Conservation (phyloP, 2,113 vertebrate species). For the Cervus canadensis region DNA sequence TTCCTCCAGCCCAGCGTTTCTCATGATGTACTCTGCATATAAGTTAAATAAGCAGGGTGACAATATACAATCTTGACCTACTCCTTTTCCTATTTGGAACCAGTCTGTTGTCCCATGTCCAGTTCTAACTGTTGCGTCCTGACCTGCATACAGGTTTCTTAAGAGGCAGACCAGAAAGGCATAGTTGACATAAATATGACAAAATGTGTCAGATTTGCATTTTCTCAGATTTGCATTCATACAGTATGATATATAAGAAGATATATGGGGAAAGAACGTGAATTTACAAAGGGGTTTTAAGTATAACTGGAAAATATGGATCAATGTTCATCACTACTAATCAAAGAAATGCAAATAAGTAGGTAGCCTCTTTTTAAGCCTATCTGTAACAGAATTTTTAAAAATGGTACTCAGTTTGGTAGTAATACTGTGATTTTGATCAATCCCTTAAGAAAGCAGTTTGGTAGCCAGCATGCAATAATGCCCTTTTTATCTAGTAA, state of each 20-base stretch:
- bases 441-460: conserved; percentile 1
- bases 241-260: neutral
- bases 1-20: too few species aligned
- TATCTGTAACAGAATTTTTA: neutral
- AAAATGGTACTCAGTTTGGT: neutral
- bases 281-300: conserved; percentile 10
- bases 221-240: neutral
- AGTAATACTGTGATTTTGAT: neutral
- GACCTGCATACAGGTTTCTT: too few species aligned
- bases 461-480: neutral
- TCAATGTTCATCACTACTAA: conserved; percentile 21
- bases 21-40: too few species aligned
- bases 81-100: too few species aligned
- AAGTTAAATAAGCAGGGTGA: too few species aligned
- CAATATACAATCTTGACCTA: too few species aligned
- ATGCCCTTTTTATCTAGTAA: neutral
- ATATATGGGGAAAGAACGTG: neutral
- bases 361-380: neutral
- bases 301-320: neutral
- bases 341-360: conserved; percentile 13
- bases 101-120: too few species aligned
- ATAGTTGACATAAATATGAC: neutral
- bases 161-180: neutral
- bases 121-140: too few species aligned
- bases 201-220: neutral